phyloP scores from a whole-genome alignment of 2,113 vertebrate genomes.

The Calyptomena viridis region DNA sequence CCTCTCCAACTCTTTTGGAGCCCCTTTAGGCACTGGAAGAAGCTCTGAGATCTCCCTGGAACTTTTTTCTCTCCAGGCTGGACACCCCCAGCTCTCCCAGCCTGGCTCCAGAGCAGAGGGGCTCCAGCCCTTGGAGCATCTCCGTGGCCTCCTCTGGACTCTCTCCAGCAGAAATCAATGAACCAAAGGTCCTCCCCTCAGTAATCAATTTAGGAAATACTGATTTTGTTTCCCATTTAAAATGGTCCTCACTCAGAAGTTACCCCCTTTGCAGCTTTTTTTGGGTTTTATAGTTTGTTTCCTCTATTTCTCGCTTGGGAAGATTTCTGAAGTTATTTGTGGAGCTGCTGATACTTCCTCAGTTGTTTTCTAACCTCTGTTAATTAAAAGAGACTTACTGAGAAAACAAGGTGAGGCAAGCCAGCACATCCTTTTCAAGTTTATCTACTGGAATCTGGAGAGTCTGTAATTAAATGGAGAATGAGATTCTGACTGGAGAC shows the following conservation, averaged over 20 bases:
- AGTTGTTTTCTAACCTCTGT: background rate
- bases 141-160: fast-evolving
- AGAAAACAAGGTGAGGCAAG: background rate
- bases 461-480: conserved; percentile 36
- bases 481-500: background rate
- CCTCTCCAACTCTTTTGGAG: background rate
- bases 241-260: background rate
- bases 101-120: background rate
- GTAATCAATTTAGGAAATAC: background rate
- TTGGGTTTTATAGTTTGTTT: background rate
- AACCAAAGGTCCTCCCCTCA: fast-evolving
- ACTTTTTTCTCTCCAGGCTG: background rate
- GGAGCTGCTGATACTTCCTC: background rate
- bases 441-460: background rate
- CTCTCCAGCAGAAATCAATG: background rate
- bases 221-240: background rate
- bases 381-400: conserved; percentile 1
- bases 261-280: background rate
- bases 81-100: background rate
- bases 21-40: fast-evolving
- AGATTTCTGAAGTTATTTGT: background rate
- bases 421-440: conserved; percentile 5
- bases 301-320: background rate
- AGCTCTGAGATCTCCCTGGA: background rate
- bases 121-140: background rate